Conservation (phyloP, 1,140 invertebrate species). For the Lepeophtheirus salmonis region DNA sequence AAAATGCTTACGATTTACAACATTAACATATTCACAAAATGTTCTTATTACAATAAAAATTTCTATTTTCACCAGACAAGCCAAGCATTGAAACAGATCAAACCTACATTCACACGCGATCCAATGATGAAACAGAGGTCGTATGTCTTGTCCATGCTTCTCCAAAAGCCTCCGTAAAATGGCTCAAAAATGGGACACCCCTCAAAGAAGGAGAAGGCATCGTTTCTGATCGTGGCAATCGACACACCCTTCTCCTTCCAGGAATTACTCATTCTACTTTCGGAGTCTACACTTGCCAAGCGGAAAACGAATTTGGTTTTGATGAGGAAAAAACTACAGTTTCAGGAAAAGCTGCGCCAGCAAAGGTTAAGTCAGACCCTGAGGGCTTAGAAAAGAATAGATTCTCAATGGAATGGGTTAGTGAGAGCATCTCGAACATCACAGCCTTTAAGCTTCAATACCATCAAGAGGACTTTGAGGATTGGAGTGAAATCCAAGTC, state of each 20-base stretch:
- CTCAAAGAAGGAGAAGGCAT: conserved; percentile 1
- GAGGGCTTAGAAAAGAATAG: background rate
- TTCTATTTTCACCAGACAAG: too few relatives aligned
- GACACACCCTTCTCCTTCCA: conserved; percentile 7
- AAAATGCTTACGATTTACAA: too few relatives aligned
- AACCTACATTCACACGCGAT: conserved; percentile 15
- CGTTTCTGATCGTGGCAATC: background rate
- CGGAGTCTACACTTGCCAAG: background rate
- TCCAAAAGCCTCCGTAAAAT: conserved; percentile 7
- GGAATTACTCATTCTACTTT: background rate
- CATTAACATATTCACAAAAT: too few relatives aligned
- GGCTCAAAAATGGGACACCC: conserved; percentile 8
- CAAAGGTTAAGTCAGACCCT: background rate
- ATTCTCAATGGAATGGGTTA: background rate
- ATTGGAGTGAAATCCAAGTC: background rate
- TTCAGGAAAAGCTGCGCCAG: conserved; percentile 1
- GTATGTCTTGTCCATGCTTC: conserved; percentile 7
- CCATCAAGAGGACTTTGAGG: background rate
- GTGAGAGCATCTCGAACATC: background rate
- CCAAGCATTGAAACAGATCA: conserved; percentile 7
- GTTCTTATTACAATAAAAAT: too few relatives aligned
- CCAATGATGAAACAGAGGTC: conserved; percentile 9
- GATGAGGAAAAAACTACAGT: conserved; percentile 5
- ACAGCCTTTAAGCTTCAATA: conserved; percentile 6
- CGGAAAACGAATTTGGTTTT: background rate